Conservation (phyloP, 2,113 vertebrate genomes). For the Dendropsophus ebraccatus region DNA sequence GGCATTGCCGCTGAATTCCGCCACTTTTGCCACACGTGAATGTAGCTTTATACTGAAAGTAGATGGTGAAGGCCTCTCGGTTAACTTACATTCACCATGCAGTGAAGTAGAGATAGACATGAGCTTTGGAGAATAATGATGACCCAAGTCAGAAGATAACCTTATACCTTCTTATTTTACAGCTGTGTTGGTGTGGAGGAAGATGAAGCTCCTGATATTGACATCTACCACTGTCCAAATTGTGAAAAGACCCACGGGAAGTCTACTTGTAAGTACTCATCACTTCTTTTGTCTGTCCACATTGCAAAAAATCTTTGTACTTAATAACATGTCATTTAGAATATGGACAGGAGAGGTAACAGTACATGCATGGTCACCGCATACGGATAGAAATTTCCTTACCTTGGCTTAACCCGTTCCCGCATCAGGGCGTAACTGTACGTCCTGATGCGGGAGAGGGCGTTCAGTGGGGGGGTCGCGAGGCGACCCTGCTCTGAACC, state of each 20-base stretch:
- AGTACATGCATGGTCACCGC: background rate
- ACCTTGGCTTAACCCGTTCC: no score
- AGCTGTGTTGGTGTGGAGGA: conserved; percentile 97
- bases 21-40: no score
- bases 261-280: conserved; percentile 86
- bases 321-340: background rate
- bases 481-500: no score
- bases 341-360: background rate
- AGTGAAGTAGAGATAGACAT: background rate
- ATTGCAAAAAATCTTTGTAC: background rate
- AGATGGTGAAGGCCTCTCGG: background rate
- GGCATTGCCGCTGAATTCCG: no score
- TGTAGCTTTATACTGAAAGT: background rate
- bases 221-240: conserved; percentile 97
- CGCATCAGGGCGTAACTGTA: no score
- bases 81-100: background rate
- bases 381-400: no score
- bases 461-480: no score
- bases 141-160: background rate
- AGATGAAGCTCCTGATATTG: conserved; percentile 95
- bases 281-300: background rate
- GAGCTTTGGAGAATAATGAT: background rate
- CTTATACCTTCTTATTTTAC: conserved; percentile 60
- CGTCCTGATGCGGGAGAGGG: no score
- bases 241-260: conserved; percentile 96